These are phyloP conservation scores for Alviniconcha strummeri DNA, from an alignment of 2,888 invertebrate species.

Conservation along the genomic window DNA sequence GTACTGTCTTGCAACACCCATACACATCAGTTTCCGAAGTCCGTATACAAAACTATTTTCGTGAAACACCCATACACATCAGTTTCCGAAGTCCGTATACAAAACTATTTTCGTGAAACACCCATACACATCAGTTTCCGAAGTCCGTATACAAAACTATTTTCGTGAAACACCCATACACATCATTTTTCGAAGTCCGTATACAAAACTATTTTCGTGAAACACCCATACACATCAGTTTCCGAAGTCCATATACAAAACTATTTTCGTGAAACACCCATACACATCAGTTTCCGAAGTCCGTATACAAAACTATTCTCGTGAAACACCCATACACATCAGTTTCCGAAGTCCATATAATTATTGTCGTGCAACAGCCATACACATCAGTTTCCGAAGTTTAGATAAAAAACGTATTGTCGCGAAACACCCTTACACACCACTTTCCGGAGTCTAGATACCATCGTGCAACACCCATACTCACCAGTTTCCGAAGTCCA, in stretches of 20 bases:
- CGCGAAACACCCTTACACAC: not conserved
- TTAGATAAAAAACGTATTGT: too few relatives aligned
- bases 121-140: not conserved
- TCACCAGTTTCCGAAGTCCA: too few relatives aligned
- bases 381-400: not conserved
- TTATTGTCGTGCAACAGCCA: not conserved
- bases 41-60: not conserved
- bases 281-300: not conserved
- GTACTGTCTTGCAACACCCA: too few relatives aligned
- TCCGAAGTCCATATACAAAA: not conserved
- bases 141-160: not conserved
- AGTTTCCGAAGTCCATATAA: not conserved
- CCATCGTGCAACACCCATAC: conserved; percentile 85
- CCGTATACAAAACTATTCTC: not conserved
- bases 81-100: not conserved
- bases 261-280: not conserved
- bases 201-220: not conserved
- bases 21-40: too few relatives aligned
- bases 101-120: too few relatives aligned
- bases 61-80: not conserved
- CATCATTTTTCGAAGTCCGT: not conserved
- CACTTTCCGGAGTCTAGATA: conserved; percentile 82
- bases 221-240: not conserved
- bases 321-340: not conserved
- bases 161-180: not conserved